Percentiles rank a stretch among this genome's conserved stretches.
phyloP scores from a whole-genome alignment of 1,140 invertebrate species.

The Wiebesia pumilae region DNA sequence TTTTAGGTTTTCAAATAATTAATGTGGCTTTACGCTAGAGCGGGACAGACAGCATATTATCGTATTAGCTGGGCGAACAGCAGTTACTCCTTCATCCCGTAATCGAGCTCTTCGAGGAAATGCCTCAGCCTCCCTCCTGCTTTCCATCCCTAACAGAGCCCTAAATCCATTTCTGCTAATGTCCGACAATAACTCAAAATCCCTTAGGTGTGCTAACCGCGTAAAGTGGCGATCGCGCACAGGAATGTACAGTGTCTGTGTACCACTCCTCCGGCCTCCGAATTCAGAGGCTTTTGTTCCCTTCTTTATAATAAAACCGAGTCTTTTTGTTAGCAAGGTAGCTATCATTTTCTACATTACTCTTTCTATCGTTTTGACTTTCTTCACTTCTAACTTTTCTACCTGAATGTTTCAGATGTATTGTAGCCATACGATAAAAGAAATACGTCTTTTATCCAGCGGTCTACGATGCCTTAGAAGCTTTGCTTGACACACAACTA shows the following conservation, averaged over 20 bases:
- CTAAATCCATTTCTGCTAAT: slow-evolving; percentile 30
- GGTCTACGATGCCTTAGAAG: too few species aligned
- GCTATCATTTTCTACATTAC: too few species aligned
- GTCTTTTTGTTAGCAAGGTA: too few species aligned
- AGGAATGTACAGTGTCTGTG: background rate
- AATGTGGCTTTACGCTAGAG: slow-evolving; percentile 54
- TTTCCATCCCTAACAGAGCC: background rate
- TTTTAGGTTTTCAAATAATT: slow-evolving; percentile 62
- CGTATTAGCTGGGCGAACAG: slow-evolving; percentile 54
- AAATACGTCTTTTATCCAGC: too few species aligned
- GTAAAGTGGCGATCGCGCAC: background rate
- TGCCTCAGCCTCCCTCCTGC: background rate
- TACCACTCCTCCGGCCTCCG: background rate
- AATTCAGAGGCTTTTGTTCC: background rate
- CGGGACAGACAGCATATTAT: slow-evolving; percentile 59
- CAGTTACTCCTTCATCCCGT: background rate
- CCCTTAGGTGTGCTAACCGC: slow-evolving; percentile 58
- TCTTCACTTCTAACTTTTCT: too few species aligned
- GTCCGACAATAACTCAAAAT: slow-evolving; percentile 59
- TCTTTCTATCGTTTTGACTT: too few species aligned
- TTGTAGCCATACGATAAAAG: too few species aligned
- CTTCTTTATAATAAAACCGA: too few species aligned
- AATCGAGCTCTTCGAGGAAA: background rate
- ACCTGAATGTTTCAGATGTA: too few species aligned
- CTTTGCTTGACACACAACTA: too few species aligned